Conservation (phyloP, 2,888 invertebrate species). For the Eilema caniola region DNA sequence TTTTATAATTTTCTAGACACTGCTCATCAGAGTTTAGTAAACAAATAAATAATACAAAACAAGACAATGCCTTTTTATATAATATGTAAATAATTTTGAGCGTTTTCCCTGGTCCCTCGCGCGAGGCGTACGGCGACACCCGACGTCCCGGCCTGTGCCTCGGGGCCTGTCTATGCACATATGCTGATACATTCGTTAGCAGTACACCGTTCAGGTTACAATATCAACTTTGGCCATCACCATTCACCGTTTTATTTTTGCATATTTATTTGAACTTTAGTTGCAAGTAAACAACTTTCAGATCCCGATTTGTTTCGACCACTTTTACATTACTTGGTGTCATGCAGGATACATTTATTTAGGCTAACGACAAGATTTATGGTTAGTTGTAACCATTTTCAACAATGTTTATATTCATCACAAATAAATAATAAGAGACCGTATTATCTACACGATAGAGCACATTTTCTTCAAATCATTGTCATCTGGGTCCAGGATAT, state of each 20-base stretch:
- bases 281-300: neutral
- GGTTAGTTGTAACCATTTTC: neutral
- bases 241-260: neutral
- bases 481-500: constrained; percentile 51
- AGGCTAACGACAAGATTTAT: neutral
- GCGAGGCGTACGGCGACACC: neutral
- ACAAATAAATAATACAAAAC: constrained; percentile 13
- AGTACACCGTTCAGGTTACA: neutral
- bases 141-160: neutral
- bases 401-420: neutral
- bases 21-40: constrained; percentile 2
- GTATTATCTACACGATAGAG: constrained; percentile 74
- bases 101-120: constrained; percentile 42
- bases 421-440: constrained; percentile 1
- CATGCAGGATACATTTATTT: neutral
- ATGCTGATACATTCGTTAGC: neutral
- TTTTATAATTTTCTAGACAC: neutral
- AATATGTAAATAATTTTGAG: constrained; percentile 38
- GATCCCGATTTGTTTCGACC: neutral
- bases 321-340: neutral
- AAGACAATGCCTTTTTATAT: neutral
- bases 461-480: constrained; percentile 85
- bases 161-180: constrained; percentile 8
- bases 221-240: constrained; percentile 3
- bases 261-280: neutral